A percentile compares a stretch with the other conserved stretches of the same genome.
Evolutionary conservation across 2,113 vertebrate species (phyloP).

Genomic region (Xiphias gladius): DNA sequence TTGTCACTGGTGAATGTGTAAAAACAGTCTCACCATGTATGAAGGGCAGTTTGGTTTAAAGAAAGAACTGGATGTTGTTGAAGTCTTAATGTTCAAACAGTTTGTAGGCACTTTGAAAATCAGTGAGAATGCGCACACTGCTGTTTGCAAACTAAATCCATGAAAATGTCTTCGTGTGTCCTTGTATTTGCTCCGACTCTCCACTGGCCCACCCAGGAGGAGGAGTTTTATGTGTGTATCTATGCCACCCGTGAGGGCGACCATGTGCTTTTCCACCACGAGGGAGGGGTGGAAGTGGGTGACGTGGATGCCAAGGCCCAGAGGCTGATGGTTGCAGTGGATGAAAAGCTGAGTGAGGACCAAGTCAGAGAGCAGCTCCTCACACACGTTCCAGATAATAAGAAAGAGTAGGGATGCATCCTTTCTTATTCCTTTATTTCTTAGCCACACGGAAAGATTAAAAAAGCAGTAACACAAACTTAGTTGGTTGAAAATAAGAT

Average conservation of each 20-base stretch:
- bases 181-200: background rate
- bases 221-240: conserved; percentile 96
- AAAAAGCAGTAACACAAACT: background rate
- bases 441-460: background rate
- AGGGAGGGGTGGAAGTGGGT: conserved; percentile 95
- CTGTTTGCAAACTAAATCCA: background rate
- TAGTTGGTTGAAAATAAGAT: no score
- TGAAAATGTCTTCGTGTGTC: background rate
- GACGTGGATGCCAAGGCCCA: conserved; percentile 95
- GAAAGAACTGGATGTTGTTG: background rate
- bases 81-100: background rate
- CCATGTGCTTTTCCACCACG: conserved; percentile 93
- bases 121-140: background rate
- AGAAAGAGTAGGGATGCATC: conserved; percentile 86
- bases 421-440: background rate
- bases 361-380: conserved; percentile 89
- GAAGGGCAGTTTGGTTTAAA: background rate
- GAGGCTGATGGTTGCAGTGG: conserved; percentile 90
- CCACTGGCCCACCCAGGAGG: conserved; percentile 82
- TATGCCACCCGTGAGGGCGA: conserved; percentile 95
- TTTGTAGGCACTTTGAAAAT: background rate
- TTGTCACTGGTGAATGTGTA: background rate
- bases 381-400: conserved; percentile 83
- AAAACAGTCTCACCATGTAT: background rate
- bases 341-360: conserved; percentile 86